phyloP scores from a whole-genome alignment of 2,797 vertebrate species.

The Zalophus californianus region DNA sequence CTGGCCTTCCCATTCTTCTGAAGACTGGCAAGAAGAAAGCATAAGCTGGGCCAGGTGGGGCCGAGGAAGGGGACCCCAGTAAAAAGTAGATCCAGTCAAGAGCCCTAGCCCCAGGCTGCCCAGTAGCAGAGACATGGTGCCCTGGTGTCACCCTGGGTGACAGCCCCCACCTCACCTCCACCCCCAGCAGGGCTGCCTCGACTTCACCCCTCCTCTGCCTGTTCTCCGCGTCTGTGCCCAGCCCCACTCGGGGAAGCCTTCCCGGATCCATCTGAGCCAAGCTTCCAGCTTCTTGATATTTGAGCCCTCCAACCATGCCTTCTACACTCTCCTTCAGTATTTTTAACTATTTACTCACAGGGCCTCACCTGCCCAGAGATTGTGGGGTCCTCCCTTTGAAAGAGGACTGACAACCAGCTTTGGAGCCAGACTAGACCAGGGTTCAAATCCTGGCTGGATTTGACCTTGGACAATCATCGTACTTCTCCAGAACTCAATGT shows the following conservation, averaged over 20 bases:
- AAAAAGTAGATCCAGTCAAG: not conserved
- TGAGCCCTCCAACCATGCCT: rapidly evolving
- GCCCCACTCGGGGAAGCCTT: not conserved
- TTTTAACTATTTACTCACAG: not conserved
- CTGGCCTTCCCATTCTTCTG: not conserved
- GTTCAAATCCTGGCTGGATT: not conserved
- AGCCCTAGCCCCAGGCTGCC: not conserved
- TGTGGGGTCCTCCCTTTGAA: not conserved
- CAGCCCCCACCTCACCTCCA: not conserved
- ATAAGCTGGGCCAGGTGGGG: not conserved
- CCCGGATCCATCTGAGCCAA: not conserved
- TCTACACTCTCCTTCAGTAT: not conserved
- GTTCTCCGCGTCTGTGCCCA: not conserved
- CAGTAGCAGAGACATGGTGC: not conserved
- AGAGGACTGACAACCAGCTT: not conserved
- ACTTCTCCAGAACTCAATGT: not conserved
- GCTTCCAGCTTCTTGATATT: not conserved
- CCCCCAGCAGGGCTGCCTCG: not conserved
- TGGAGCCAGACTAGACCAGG: not conserved
- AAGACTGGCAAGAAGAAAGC: not conserved
- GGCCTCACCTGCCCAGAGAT: not conserved
- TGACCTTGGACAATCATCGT: not conserved
- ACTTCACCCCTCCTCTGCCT: not conserved
- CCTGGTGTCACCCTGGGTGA: not conserved
- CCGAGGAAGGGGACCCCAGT: not conserved